Evolutionary conservation across 1,140 invertebrate species (phyloP), one percentile per base, ranked within the genome.

Genomic region (Paramacrobiotus metropolitanus): DNA sequence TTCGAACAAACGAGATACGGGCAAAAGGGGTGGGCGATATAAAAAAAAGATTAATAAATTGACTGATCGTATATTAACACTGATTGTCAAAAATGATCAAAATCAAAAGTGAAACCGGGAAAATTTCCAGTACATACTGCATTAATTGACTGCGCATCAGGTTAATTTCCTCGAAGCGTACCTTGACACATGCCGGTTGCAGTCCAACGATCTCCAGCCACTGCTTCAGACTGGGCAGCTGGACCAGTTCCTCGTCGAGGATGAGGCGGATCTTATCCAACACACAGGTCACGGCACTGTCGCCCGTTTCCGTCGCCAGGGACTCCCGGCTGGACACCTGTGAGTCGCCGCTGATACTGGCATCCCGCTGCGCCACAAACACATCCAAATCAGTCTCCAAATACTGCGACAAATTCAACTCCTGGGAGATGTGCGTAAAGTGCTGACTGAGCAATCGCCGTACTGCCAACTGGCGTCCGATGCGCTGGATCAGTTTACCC

Each of bases 401-500:
- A 24, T 55, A 55, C 4, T 15, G 48, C 15, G 48, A 55, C 48
- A 55, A 24, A 9, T 55, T 24, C 15, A 55, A 55, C 4, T 55
- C 48, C 48, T 15, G 15, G 15, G 48, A 55, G 15, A 55, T 9
- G 15, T 55, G 48, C 15, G 15, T 15, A 24, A 55, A 55, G 24
- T 55, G 48, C 28, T 55, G 15, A 24, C 15, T 55, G 15, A 55
- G 24, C 15, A 55, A 20, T 15, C 48, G 48, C 15, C 48, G 48
- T 28, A 55, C 85, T 61, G 90, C 80, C 66, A 94, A 76, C 77
- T 93, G 85, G 63, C 83, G 81, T 31, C 88, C 87, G 71, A 92
- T 94, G 66, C 92, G 77, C 72, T 90, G 89, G 63, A 95, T 84
- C 61, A 96, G 73, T 74, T 96, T 96, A 30, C 85, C 86, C 87